A percentile compares a stretch with the other conserved stretches of the same genome.
Evolutionary conservation across 2,888 invertebrate genomes (phyloP).

Genomic region (Perithous albicinctus): DNA sequence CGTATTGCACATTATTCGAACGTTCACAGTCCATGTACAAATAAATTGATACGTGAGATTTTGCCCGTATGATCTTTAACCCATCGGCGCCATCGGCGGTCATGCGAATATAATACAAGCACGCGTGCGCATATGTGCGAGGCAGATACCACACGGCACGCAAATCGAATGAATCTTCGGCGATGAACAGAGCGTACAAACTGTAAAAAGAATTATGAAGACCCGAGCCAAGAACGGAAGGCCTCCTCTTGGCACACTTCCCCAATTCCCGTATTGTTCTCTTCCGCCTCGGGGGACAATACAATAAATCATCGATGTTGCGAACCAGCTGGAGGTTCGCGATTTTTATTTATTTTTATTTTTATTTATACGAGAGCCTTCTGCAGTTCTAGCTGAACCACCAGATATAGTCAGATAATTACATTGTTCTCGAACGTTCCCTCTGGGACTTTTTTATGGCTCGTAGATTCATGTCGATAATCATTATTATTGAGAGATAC

Average conservation of each 20-base stretch:
- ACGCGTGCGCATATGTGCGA: background rate
- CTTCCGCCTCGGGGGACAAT: constrained; percentile 67
- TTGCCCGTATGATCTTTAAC: constrained; percentile 51
- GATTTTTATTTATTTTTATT: constrained; percentile 21
- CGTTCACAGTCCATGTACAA: constrained; percentile 43
- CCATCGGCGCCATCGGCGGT: constrained; percentile 29
- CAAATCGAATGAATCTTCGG: constrained; percentile 49
- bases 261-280: constrained; percentile 80
- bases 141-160: background rate
- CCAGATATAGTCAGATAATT: constrained; percentile 20
- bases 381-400: background rate
- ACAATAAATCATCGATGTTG: constrained; percentile 60
- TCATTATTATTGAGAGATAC: constrained; percentile 13
- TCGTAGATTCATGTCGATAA: background rate
- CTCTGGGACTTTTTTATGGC: background rate
- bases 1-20: constrained; percentile 16
- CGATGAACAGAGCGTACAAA: constrained; percentile 34
- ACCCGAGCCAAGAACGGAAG: background rate
- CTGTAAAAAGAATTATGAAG: constrained; percentile 27
- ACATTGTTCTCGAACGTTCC: constrained; percentile 10
- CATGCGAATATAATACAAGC: constrained; percentile 37
- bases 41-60: constrained; percentile 60
- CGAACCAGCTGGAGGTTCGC: constrained; percentile 47
- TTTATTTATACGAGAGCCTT: constrained; percentile 51
- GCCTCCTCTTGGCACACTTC: constrained; percentile 77